A percentile compares a stretch with the other conserved stretches of the same genome.
phyloP scores from a whole-genome alignment of 2,113 vertebrate species.

The Natator depressus region DNA sequence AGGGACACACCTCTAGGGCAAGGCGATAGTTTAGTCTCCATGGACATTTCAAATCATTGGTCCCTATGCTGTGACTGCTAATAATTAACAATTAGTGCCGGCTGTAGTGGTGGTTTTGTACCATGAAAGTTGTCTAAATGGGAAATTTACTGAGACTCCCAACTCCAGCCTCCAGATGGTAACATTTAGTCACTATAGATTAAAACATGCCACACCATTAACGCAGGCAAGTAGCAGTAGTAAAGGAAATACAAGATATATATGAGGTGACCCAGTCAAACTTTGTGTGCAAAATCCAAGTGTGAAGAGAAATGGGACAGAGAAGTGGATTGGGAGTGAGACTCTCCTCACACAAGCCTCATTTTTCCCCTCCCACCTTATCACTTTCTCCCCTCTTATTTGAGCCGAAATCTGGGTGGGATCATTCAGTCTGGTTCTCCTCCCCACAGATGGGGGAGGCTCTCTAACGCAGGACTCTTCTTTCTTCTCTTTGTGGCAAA shows the following conservation, averaged over 20 bases:
- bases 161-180: neutral
- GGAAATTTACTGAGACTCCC: neutral
- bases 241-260: neutral
- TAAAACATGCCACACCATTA: neutral
- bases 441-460: neutral
- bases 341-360: neutral
- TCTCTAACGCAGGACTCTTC: neutral
- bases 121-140: neutral
- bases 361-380: neutral
- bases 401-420: neutral
- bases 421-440: neutral
- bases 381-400: neutral
- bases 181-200: neutral
- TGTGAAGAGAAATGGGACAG: neutral
- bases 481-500: neutral
- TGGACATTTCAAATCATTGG: neutral
- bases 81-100: neutral
- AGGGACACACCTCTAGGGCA: neutral
- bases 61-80: accelerated
- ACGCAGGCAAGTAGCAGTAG: neutral
- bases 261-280: neutral
- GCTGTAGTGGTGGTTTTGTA: neutral
- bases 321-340: neutral
- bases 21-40: neutral
- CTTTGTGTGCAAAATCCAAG: neutral